Evolutionary conservation across 2,888 invertebrate genomes (phyloP).

Genomic region (Coelopa pilipes): DNA sequence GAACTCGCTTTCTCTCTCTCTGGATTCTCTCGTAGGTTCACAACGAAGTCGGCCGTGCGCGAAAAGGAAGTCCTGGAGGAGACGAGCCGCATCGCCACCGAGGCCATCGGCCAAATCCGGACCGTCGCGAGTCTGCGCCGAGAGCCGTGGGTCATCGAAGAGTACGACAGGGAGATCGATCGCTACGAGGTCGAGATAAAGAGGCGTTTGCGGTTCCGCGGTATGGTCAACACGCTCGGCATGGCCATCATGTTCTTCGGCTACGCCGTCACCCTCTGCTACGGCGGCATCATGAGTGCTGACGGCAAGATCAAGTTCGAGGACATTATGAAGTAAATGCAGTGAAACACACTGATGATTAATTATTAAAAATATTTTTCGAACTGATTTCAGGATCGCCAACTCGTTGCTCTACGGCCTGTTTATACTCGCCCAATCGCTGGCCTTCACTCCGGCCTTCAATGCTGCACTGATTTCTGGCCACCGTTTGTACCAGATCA

Average conservation of each 20-base stretch:
- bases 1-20: not conserved
- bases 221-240: slow-evolving; percentile 76
- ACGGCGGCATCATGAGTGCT: slow-evolving; percentile 77
- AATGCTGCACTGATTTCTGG: slow-evolving; percentile 78
- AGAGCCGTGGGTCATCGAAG: slow-evolving; percentile 71
- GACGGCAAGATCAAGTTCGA: slow-evolving; percentile 72
- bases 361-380: not conserved
- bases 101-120: slow-evolving; percentile 78
- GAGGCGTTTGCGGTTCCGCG: slow-evolving; percentile 72
- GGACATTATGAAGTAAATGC: slow-evolving; percentile 74
- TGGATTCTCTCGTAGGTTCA: slow-evolving; percentile 62
- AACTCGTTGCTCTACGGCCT: slow-evolving; percentile 80
- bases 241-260: slow-evolving; percentile 78
- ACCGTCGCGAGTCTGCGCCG: slow-evolving; percentile 74
- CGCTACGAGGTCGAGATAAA: slow-evolving; percentile 68
- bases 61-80: slow-evolving; percentile 74
- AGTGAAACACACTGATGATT: not conserved
- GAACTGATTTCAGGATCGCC: slow-evolving; percentile 70
- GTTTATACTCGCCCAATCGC: slow-evolving; percentile 80
- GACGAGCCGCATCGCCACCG: slow-evolving; percentile 78
- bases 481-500: slow-evolving; percentile 73
- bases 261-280: slow-evolving; percentile 77
- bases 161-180: slow-evolving; percentile 71
- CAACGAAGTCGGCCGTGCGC: slow-evolving; percentile 71
- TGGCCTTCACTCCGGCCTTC: slow-evolving; percentile 82